These are phyloP conservation scores for Hypomecis atomaria DNA, from an alignment of 2,888 invertebrate species.

Conservation along the genomic window DNA sequence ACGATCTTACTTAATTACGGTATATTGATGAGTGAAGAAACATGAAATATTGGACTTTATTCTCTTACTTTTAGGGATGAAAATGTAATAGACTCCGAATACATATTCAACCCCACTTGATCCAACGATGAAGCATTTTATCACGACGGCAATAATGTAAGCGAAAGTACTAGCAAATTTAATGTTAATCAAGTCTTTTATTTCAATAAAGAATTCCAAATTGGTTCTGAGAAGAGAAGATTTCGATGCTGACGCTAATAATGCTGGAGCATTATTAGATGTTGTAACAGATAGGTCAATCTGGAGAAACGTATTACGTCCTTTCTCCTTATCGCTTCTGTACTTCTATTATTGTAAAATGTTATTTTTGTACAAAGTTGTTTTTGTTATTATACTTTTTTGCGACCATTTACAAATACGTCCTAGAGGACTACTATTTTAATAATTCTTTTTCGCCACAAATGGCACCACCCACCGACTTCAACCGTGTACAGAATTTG, in stretches of 20 bases:
- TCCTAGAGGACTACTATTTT: too few species aligned
- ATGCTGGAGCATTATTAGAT: background rate
- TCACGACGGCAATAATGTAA: conserved; percentile 52
- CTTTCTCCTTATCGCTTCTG: too few species aligned
- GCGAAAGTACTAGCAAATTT: conserved; percentile 36
- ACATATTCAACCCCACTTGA: conserved; percentile 36
- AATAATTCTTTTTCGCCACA: too few species aligned
- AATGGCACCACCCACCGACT: too few species aligned
- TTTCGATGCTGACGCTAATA: conserved; percentile 11
- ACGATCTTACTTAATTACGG: conserved; percentile 42
- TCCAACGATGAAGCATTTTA: conserved; percentile 60
- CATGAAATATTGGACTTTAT: conserved; percentile 16
- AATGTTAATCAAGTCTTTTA: conserved; percentile 33
- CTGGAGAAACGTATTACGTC: too few species aligned
- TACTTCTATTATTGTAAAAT: too few species aligned
- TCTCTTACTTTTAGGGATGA: conserved; percentile 17
- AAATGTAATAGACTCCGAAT: conserved; percentile 13
- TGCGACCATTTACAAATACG: too few species aligned
- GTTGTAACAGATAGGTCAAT: too few species aligned
- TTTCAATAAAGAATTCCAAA: conserved; percentile 24
- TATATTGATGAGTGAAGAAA: conserved; percentile 32
- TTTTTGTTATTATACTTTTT: too few species aligned
- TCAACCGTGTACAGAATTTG: too few species aligned
- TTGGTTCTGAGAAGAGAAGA: conserved; percentile 9
- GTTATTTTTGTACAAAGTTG: too few species aligned